Evolutionary conservation across 2,113 vertebrate genomes (phyloP).

Genomic region (Pardalotus punctatus): DNA sequence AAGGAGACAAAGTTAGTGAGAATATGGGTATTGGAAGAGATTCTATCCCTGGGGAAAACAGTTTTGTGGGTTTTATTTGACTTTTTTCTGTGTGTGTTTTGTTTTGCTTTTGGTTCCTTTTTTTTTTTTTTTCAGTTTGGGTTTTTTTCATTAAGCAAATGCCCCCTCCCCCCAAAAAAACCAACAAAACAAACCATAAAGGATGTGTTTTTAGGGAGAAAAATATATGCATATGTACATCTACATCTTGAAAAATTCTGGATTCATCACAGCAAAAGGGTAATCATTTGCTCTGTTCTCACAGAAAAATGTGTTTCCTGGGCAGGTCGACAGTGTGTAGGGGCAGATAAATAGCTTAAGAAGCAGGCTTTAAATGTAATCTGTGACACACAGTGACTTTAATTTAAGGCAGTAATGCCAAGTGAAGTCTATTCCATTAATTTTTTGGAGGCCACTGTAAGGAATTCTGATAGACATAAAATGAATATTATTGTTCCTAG

Average conservation of each 20-base stretch:
- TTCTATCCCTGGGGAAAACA: background rate
- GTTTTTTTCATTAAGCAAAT: background rate
- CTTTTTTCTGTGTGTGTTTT: background rate
- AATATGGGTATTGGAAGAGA: background rate
- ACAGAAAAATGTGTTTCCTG: background rate
- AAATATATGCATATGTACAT: background rate
- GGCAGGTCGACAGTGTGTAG: background rate
- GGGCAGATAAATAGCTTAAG: background rate
- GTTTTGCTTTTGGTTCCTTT: background rate
- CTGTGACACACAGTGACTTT: background rate
- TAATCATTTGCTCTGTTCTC: background rate
- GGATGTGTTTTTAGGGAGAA: background rate
- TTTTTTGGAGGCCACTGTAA: background rate
- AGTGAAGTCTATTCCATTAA: background rate
- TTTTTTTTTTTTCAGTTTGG: background rate
- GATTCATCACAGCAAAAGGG: background rate
- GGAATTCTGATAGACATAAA: background rate
- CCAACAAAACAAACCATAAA: background rate
- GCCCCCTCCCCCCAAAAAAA: too few species aligned
- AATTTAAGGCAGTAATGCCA: background rate
- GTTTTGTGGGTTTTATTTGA: accelerated
- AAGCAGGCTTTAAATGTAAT: background rate
- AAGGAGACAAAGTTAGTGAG: background rate
- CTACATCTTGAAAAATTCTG: background rate
- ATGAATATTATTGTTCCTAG: background rate